Conservation (phyloP, 2,797 vertebrate species). For the Macropus fuliginosus region DNA sequence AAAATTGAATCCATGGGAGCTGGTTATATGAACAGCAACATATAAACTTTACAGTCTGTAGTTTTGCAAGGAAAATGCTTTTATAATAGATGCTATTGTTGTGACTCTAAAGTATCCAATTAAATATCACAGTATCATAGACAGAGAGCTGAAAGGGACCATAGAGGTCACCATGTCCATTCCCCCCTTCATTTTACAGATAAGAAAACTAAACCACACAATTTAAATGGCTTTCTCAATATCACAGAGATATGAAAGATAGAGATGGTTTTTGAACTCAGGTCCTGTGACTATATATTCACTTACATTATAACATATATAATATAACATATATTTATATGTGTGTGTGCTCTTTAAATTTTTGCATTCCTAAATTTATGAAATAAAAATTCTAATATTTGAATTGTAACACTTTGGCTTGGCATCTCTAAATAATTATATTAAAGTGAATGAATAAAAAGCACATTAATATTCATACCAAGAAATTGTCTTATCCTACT, state of each 20-base stretch:
- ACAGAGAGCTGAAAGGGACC: background rate
- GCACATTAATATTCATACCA: constrained; percentile 43
- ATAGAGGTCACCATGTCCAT: background rate
- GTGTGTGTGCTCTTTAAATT: constrained; percentile 13
- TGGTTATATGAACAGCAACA: background rate
- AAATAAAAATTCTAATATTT: constrained; percentile 56
- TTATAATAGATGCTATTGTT: constrained; percentile 40
- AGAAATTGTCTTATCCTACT: constrained; percentile 52
- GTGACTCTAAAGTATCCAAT: constrained; percentile 61
- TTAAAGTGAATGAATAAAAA: constrained; percentile 59
- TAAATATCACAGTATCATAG: constrained; percentile 12
- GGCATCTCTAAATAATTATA: constrained; percentile 30
- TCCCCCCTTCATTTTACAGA: background rate
- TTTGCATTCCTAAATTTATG: constrained; percentile 43
- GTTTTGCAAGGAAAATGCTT: constrained; percentile 44
- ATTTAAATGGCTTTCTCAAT: background rate
- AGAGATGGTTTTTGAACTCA: background rate
- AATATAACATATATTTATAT: too few relatives aligned
- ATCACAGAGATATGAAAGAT: background rate
- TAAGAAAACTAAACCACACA: background rate
- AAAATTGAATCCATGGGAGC: background rate
- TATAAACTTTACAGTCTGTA: constrained; percentile 34
- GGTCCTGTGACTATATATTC: background rate
- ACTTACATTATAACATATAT: background rate
- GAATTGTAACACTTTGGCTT: constrained; percentile 48